Percentiles rank a stretch among this genome's conserved stretches.
These are phyloP conservation scores for Leptinotarsa lineolata DNA, from an alignment of 1,140 invertebrate genomes.

Conservation along the genomic window DNA sequence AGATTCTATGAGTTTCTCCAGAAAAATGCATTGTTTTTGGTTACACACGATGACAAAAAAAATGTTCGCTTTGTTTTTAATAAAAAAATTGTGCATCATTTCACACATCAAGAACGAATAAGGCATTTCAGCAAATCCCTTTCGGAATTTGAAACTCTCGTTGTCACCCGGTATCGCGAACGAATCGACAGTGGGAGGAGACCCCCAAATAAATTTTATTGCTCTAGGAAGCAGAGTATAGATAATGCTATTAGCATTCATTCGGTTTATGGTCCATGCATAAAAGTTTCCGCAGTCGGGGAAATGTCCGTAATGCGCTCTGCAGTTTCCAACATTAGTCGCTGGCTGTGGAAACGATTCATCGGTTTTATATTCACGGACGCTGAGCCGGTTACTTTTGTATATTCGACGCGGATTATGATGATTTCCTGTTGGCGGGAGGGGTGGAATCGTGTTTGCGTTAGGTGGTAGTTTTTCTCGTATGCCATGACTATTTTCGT, in stretches of 20 bases:
- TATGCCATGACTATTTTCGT: too few species aligned
- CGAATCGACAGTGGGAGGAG: not conserved
- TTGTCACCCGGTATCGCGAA: not conserved
- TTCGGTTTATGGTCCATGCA: constrained; percentile 56
- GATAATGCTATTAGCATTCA: constrained; percentile 57
- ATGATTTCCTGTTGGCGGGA: not conserved
- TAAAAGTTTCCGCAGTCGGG: constrained; percentile 55
- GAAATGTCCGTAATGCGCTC: constrained; percentile 46
- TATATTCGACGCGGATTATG: constrained; percentile 12
- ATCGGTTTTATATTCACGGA: constrained; percentile 28
- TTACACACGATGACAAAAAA: too few species aligned
- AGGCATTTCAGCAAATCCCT: too few species aligned
- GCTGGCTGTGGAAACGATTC: constrained; percentile 30
- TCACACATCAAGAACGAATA: too few species aligned
- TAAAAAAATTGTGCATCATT: too few species aligned
- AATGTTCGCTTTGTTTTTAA: too few species aligned
- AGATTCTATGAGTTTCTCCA: too few species aligned
- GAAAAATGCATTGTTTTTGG: too few species aligned
- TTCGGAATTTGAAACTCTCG: too few species aligned
- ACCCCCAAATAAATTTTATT: constrained; percentile 44
- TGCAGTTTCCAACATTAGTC: constrained; percentile 32
- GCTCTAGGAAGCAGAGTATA: constrained; percentile 54
- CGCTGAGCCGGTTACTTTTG: not conserved
- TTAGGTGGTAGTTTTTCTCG: too few species aligned
- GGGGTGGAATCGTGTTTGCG: too few species aligned